A percentile compares a stretch with the other conserved stretches of the same genome.
phyloP scores from a whole-genome alignment of 2,888 invertebrate species.

The Homarus gammarus region DNA sequence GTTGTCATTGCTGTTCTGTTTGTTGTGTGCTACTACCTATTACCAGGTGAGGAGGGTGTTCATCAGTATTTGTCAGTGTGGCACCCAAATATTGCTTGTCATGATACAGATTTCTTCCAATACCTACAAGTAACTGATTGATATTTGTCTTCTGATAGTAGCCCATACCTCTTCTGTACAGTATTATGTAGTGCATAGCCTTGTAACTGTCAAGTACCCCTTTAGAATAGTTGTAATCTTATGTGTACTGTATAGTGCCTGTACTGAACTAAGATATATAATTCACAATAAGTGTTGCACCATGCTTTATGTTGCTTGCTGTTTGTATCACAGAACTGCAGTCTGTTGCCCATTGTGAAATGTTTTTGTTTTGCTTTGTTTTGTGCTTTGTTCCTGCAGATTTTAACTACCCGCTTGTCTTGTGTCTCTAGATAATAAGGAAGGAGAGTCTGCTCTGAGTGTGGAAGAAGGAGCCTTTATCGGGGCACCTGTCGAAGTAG shows the following conservation, averaged over 20 bases:
- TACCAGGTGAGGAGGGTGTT: constrained; percentile 55
- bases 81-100: not conserved
- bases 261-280: no score
- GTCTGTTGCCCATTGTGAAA: not conserved
- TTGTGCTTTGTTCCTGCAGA: not conserved
- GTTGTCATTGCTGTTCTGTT: constrained; percentile 74
- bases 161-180: no score
- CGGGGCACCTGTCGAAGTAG: constrained; percentile 18
- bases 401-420: not conserved
- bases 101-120: not conserved
- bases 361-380: not conserved
- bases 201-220: no score
- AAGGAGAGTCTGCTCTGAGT: constrained; percentile 23
- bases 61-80: not conserved
- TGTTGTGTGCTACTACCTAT: constrained; percentile 72
- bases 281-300: no score
- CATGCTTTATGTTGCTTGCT: no score
- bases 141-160: no score
- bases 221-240: no score
- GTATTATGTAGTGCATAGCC: no score
- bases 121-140: no score
- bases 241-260: no score
- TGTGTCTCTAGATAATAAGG: not conserved
- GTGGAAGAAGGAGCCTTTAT: constrained; percentile 45
- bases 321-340: no score